Conservation (phyloP, 1,140 invertebrate genomes). For the Camponotus pennsylvanicus region DNA sequence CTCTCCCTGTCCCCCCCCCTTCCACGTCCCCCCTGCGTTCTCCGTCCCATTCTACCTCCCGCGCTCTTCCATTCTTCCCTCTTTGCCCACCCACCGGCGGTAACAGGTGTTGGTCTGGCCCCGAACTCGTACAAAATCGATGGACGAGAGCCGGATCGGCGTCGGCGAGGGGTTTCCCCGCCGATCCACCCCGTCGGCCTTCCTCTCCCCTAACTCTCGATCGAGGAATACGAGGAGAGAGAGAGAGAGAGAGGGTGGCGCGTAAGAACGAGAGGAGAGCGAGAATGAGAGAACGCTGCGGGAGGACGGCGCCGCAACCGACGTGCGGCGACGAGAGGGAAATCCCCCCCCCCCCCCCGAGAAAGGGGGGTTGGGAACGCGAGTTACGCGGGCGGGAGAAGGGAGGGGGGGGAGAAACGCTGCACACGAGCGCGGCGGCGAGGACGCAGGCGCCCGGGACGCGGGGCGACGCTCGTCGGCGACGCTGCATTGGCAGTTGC, state of each 20-base stretch:
- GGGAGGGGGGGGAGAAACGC: slow-evolving; percentile 29
- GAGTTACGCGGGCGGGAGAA: background rate
- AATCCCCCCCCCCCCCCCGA: too few species aligned
- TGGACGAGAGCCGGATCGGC: slow-evolving; percentile 75
- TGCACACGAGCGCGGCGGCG: slow-evolving; percentile 64
- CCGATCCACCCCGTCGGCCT: slow-evolving; percentile 34
- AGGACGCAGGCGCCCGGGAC: slow-evolving; percentile 80
- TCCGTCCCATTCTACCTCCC: slow-evolving; percentile 22
- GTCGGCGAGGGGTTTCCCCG: slow-evolving; percentile 65
- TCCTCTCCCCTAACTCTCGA: slow-evolving; percentile 43
- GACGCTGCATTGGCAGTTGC: slow-evolving; percentile 83
- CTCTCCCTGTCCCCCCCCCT: background rate
- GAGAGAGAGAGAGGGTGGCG: background rate
- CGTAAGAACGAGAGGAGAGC: slow-evolving; percentile 35
- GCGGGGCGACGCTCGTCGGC: slow-evolving; percentile 76
- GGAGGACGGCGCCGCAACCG: slow-evolving; percentile 25
- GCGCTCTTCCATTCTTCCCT: slow-evolving; percentile 17
- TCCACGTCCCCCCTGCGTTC: background rate
- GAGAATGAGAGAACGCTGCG: slow-evolving; percentile 49
- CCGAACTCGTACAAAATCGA: slow-evolving; percentile 81
- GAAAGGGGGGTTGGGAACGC: slow-evolving; percentile 3
- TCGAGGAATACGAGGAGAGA: slow-evolving; percentile 16
- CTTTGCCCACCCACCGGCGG: slow-evolving; percentile 70
- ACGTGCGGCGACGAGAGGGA: background rate
- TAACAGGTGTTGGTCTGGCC: slow-evolving; percentile 84